Conservation (phyloP, 2,888 invertebrate genomes). For the Zhuqinia jingwanae region DNA sequence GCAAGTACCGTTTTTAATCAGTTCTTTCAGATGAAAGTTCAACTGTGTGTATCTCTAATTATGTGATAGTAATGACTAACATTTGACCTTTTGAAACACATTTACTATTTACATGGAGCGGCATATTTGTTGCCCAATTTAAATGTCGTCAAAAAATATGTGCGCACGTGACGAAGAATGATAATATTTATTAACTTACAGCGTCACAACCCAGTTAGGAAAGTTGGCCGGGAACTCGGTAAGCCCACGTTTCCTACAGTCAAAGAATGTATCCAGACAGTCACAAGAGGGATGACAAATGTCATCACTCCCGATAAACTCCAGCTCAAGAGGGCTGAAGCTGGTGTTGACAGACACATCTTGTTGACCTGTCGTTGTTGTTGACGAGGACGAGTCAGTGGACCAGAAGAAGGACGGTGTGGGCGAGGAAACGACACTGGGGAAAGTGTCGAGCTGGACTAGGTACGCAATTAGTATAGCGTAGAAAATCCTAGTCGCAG, state of each 20-base stretch:
- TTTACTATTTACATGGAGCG: too few relatives aligned
- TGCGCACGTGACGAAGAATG: not conserved
- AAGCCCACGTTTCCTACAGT: constrained; percentile 88
- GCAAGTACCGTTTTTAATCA: too few relatives aligned
- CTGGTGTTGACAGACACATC: constrained; percentile 53
- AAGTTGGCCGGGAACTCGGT: constrained; percentile 86
- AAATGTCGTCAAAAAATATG: not conserved
- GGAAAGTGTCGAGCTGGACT: constrained; percentile 62
- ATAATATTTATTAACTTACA: constrained; percentile 83
- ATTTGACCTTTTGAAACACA: too few relatives aligned
- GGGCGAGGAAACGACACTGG: constrained; percentile 65
- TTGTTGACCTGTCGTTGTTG: constrained; percentile 48
- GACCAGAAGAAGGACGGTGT: constrained; percentile 68
- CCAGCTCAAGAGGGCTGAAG: constrained; percentile 49
- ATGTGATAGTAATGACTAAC: too few relatives aligned
- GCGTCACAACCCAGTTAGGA: constrained; percentile 88
- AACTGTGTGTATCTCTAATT: too few relatives aligned
- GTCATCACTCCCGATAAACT: constrained; percentile 56
- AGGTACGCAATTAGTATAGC: constrained; percentile 65
- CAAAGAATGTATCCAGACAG: constrained; percentile 88
- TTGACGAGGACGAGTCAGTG: constrained; percentile 39
- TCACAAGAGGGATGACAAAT: constrained; percentile 82
- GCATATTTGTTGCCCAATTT: too few relatives aligned
- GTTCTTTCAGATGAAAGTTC: too few relatives aligned
- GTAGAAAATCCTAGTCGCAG: constrained; percentile 70